Evolutionary conservation across 2,113 vertebrate species (phyloP).

Genomic region (Thymallus thymallus): DNA sequence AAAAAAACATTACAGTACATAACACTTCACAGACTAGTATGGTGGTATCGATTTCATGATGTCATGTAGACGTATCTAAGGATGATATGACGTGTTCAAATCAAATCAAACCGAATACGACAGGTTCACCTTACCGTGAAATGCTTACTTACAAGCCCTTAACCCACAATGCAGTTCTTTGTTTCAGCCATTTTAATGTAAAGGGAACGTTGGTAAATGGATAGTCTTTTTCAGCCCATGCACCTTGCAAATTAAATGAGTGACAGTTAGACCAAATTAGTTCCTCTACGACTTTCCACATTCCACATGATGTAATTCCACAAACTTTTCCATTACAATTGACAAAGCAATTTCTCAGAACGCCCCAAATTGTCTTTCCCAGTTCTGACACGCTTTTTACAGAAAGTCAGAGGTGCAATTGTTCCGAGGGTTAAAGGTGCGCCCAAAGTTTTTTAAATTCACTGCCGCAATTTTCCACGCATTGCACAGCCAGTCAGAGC

Average conservation of each 20-base stretch:
- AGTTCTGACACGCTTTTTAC: background rate
- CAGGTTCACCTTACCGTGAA: no score
- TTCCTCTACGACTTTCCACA: background rate
- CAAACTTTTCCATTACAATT: background rate
- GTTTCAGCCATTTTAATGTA: no score
- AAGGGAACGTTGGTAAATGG: no score
- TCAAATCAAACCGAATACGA: no score
- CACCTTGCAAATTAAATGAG: background rate
- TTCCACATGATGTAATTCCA: background rate
- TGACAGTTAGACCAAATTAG: background rate
- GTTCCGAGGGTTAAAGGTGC: slow-evolving; percentile 1
- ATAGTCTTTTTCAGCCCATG: no score
- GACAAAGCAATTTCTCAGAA: background rate
- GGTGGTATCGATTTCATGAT: no score
- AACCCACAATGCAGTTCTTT: no score
- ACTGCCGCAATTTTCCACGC: background rate
- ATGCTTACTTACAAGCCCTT: no score
- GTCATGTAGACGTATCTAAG: no score
- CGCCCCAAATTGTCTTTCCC: background rate
- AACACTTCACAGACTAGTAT: no score
- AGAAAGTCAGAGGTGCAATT: slow-evolving; percentile 2
- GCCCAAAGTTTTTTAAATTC: slow-evolving; percentile 5
- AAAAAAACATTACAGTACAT: no score
- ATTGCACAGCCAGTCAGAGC: background rate
- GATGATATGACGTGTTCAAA: background rate